Conservation (phyloP, 2,113 vertebrate species). For the Theristicus caerulescens region DNA sequence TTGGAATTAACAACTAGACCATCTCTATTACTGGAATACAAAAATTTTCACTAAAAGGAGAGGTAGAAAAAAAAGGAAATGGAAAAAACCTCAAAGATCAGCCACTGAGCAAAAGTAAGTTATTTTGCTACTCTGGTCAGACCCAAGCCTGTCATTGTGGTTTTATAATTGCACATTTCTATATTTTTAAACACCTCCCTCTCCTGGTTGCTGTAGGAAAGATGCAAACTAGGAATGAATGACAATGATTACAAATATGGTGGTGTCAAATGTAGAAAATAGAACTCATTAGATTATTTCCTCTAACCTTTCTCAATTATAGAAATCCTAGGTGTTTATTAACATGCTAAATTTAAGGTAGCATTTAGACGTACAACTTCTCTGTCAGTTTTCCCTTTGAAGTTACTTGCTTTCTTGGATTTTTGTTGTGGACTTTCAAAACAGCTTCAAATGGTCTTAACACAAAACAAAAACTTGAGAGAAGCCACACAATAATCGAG, state of each 20-base stretch:
- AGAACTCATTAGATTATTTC: background rate
- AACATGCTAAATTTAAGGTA: background rate
- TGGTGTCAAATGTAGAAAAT: background rate
- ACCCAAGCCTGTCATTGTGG: background rate
- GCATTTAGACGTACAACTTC: background rate
- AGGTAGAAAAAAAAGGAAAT: background rate
- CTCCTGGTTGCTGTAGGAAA: slow-evolving; percentile 7
- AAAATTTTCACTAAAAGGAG: background rate
- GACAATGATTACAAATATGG: background rate
- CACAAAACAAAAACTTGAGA: background rate
- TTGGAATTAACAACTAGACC: background rate
- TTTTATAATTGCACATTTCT: slow-evolving; percentile 25
- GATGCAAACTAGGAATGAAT: background rate
- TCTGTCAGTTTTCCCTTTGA: background rate
- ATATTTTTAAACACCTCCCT: slow-evolving; percentile 31
- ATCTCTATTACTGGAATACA: background rate
- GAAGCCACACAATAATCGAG: background rate
- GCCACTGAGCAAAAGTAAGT: background rate
- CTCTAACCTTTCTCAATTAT: background rate
- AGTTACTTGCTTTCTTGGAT: background rate
- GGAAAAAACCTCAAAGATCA: background rate
- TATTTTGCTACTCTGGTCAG: background rate
- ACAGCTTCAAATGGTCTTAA: background rate
- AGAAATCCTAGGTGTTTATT: background rate
- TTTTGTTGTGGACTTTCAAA: background rate